Evolutionary conservation across 2,888 invertebrate species (phyloP).

Genomic region (Drosophila koepferae): DNA sequence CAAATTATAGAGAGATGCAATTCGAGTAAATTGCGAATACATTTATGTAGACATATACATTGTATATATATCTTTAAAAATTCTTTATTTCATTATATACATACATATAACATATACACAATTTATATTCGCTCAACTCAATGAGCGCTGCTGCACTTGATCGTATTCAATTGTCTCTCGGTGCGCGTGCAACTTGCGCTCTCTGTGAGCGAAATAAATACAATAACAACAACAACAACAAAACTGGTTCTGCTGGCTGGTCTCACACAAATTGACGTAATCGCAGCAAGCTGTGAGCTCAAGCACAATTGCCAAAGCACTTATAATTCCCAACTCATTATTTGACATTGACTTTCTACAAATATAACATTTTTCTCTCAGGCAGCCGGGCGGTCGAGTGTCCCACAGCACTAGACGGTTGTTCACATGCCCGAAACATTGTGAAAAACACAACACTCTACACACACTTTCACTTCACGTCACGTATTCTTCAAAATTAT

Average conservation of each 20-base stretch:
- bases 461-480: too few relatives aligned
- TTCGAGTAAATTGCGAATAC: too few relatives aligned
- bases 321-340: slow-evolving; percentile 45
- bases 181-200: background rate
- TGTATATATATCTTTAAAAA: too few relatives aligned
- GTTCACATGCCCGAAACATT: slow-evolving; percentile 45
- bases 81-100: background rate
- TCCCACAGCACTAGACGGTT: slow-evolving; percentile 46
- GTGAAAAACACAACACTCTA: background rate
- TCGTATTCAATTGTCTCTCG: background rate
- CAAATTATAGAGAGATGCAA: background rate
- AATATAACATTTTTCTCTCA: background rate
- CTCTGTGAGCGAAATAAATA: background rate
- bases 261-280: background rate
- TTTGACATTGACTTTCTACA: slow-evolving; percentile 5
- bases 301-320: background rate
- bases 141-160: background rate
- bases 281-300: background rate
- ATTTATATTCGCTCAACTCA: background rate
- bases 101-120: background rate
- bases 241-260: slow-evolving; percentile 7
- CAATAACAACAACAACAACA: background rate
- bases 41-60: background rate
- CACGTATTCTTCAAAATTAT: too few relatives aligned
- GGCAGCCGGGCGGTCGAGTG: slow-evolving; percentile 35